These are phyloP conservation scores for Dysmachus trigonus DNA, from an alignment of 2,888 invertebrate species.

Conservation along the genomic window DNA sequence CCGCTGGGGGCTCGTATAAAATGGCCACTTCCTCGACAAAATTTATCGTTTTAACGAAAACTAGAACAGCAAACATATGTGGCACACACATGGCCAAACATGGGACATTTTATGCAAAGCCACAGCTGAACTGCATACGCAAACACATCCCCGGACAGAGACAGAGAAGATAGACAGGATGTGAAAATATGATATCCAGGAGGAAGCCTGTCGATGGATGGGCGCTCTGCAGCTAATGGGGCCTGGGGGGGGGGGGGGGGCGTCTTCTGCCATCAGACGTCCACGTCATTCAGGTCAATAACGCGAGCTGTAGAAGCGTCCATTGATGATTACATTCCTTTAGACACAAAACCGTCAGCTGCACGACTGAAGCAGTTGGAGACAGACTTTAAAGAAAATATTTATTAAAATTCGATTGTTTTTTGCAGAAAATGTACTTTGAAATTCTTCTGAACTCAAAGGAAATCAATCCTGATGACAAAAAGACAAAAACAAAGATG, in stretches of 20 bases:
- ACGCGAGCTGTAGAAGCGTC: not conserved
- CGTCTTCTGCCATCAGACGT: not conserved
- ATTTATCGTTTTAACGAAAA: slow-evolving; percentile 44
- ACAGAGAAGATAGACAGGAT: slow-evolving; percentile 19
- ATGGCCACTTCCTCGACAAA: slow-evolving; percentile 35
- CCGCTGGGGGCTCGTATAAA: slow-evolving; percentile 10
- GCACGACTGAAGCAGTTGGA: not conserved
- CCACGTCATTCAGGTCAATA: not conserved
- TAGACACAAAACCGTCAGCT: not conserved
- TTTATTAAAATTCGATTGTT: not conserved
- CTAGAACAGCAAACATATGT: slow-evolving; percentile 42
- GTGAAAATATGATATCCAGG: slow-evolving; percentile 26
- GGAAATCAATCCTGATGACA: not conserved
- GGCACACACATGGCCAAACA: slow-evolving; percentile 47
- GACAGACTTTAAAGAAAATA: not conserved
- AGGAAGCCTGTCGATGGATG: slow-evolving; percentile 13
- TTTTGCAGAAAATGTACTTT: not conserved
- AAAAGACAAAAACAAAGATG: too few relatives aligned
- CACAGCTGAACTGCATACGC: slow-evolving; percentile 39
- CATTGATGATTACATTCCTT: not conserved
- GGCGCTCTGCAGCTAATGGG: slow-evolving; percentile 2
- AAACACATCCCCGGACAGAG: not conserved
- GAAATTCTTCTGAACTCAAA: not conserved
- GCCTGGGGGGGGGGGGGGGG: not conserved
- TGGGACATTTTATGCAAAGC: slow-evolving; percentile 46